A percentile compares a stretch with the other conserved stretches of the same genome.
Conservation (phyloP, 2,113 vertebrate species). For the Peucedramus taeniatus region DNA sequence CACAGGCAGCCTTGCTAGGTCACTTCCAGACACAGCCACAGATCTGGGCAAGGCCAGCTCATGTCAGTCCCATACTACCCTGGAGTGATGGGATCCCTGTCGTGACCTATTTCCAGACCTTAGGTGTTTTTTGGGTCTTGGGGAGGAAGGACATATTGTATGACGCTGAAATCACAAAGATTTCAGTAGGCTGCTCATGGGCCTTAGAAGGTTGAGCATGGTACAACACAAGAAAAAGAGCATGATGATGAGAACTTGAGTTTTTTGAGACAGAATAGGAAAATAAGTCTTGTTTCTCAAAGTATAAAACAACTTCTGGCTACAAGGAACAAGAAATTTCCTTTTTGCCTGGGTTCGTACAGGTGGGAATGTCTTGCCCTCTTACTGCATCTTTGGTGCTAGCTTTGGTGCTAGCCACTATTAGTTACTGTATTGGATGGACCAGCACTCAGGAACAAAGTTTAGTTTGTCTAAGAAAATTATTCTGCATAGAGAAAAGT, state of each 20-base stretch:
- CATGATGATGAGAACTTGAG: neutral
- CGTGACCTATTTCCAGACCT: neutral
- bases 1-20: neutral
- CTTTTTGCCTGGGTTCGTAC: neutral
- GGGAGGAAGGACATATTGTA: neutral
- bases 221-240: fast-evolving
- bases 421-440: neutral
- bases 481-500: neutral
- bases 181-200: neutral
- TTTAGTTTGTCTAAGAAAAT: neutral
- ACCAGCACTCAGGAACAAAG: neutral
- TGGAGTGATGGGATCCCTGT: neutral
- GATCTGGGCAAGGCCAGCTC: neutral
- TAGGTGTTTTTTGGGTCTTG: neutral
- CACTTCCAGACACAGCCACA: neutral
- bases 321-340: neutral
- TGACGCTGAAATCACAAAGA: neutral
- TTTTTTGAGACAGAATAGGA: neutral
- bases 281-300: neutral
- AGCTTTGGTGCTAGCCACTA: neutral
- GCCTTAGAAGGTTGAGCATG: neutral
- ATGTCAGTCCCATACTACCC: neutral
- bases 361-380: neutral
- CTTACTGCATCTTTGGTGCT: neutral
- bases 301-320: neutral